Evolutionary conservation across 2,113 vertebrate species (phyloP).

Genomic region (Dipodomys ordii): DNA sequence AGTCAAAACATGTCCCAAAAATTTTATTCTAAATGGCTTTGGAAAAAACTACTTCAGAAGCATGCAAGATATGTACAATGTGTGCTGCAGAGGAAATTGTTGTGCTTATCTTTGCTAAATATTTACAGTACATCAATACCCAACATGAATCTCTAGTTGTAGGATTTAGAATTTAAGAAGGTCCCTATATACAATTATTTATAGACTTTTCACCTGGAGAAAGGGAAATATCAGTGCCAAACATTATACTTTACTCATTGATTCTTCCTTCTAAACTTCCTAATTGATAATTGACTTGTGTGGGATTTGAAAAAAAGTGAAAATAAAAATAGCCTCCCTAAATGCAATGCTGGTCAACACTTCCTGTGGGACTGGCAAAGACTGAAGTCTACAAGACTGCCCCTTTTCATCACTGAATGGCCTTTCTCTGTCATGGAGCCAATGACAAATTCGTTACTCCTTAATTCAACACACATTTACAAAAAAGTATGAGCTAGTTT

Average conservation of each 20-base stretch:
- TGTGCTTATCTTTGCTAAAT: conserved; percentile 10
- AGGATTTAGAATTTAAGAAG: neutral
- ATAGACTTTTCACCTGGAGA: neutral
- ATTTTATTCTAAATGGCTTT: neutral
- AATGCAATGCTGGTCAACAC: neutral
- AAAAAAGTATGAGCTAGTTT: conserved; percentile 38
- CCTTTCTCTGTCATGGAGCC: neutral
- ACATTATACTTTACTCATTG: neutral
- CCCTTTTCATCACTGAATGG: neutral
- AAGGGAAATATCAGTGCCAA: neutral
- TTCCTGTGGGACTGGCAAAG: neutral
- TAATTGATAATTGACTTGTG: neutral
- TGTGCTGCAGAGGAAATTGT: neutral
- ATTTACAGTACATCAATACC: conserved; percentile 38
- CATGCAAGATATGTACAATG: neutral
- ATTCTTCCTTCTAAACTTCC: neutral
- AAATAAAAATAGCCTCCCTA: neutral
- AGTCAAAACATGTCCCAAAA: neutral
- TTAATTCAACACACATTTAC: conserved; percentile 44
- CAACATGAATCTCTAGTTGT: neutral
- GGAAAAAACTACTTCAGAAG: neutral
- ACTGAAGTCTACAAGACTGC: neutral
- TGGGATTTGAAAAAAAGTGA: neutral
- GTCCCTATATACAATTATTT: too few relatives aligned
- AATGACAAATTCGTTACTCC: conserved; percentile 38